Evolutionary conservation across 2,797 vertebrate genomes (phyloP), one percentile per base, ranked within the genome.

Genomic region (Brachyrhaphis roseni): DNA sequence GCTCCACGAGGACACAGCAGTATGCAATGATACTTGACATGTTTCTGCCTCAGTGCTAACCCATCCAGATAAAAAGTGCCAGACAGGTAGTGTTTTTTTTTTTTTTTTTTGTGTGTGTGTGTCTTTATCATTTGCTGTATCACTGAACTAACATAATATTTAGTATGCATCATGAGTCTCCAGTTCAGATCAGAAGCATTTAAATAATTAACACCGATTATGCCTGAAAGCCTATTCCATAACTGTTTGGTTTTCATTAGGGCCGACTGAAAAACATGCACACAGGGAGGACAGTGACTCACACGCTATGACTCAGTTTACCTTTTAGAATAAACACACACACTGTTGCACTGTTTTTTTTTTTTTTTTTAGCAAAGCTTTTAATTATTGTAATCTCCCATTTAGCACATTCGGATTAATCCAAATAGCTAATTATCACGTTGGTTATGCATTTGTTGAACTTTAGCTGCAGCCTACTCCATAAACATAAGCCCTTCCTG

Each of bases 1-100:
- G 87, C 87, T 91, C 80, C 75, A 84, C 8, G 74, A 91, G 86
- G 82, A 91, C 88, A 87, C 78, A 39, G 84, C 31, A 51, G 82
- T 84, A 84, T 83, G 88, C 88, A 82, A 83, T 51, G 51, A 90
- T 88, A 89, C 86, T 89, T 91, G 91, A 91, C 93, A 87, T 87
- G 86, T 90, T 93, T 92, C 91, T 87, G 79, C 92, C 82, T 75
- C 86, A 93, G 78, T 78, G 85, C 70, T 82, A 55, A 57, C 36
- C 41, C 81, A 74, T 89, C 89, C 83, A 70, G 77, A 84, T 72
- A 84, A 87, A 53, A 68, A 49, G 53, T 73, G 57, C 83, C 84
- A 51, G 77, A 75, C 84, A 79, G 86, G 85, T 85, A 66, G 62
- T 53, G 62, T 49, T 59, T 49, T 47, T 59, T 57, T 5, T 16